Conservation (phyloP, 2,113 vertebrate genomes). For the Oxyura jamaicensis region DNA sequence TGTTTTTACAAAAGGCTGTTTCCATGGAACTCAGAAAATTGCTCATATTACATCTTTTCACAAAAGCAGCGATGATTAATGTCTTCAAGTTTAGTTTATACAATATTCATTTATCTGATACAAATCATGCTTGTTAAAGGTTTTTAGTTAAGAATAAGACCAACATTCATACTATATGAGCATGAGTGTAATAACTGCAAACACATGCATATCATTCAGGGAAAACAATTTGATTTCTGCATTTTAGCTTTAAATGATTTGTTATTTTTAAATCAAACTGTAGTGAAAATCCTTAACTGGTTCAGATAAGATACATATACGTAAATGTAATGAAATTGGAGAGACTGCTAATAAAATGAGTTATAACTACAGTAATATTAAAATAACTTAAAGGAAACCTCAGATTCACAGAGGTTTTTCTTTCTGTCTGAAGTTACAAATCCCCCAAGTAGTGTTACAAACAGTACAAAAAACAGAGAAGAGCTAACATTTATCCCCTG, state of each 20-base stretch:
- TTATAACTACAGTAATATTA: slow-evolving; percentile 67
- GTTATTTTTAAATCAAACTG: slow-evolving; percentile 68
- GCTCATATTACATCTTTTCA: slow-evolving; percentile 4
- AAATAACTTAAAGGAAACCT: slow-evolving; percentile 77
- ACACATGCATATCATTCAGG: slow-evolving; percentile 49
- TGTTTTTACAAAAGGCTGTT: slow-evolving; percentile 65
- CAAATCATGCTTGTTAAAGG: slow-evolving; percentile 67
- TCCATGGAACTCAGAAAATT: slow-evolving; percentile 68
- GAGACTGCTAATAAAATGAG: slow-evolving; percentile 64
- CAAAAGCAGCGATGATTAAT: slow-evolving; percentile 51
- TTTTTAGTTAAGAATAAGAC: slow-evolving; percentile 47
- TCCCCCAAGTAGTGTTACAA: slow-evolving; percentile 82
- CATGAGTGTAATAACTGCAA: slow-evolving; percentile 48
- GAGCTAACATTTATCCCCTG: slow-evolving; percentile 58
- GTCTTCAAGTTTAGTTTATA: slow-evolving; percentile 47
- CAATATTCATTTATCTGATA: slow-evolving; percentile 29
- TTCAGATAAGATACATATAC: slow-evolving; percentile 58
- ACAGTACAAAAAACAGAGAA: slow-evolving; percentile 72
- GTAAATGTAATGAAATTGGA: slow-evolving; percentile 64
- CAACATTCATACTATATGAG: slow-evolving; percentile 37
- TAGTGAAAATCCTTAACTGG: slow-evolving; percentile 82
- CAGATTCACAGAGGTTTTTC: slow-evolving; percentile 62
- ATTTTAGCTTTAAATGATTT: slow-evolving; percentile 24
- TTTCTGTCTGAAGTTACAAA: slow-evolving; percentile 66
- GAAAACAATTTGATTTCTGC: slow-evolving; percentile 45